Percentiles rank a stretch among this genome's conserved stretches.
Conservation (phyloP, 2,797 vertebrate species). For the Sebastes kiyomatsui region DNA sequence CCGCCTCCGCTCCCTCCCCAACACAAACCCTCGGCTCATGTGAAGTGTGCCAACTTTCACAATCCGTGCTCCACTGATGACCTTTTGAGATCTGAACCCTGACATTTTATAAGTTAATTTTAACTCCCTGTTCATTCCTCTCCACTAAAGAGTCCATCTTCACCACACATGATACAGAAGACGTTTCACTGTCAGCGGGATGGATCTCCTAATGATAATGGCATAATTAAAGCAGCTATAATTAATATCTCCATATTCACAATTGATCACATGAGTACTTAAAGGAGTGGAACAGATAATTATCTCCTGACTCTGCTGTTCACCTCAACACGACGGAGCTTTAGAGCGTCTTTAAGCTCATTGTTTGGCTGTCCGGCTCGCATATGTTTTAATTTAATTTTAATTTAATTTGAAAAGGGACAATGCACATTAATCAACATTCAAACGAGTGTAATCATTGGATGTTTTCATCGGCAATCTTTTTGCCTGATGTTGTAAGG, state of each 20-base stretch:
- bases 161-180: slow-evolving; percentile 35
- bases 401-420: no score
- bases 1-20: slow-evolving; percentile 10
- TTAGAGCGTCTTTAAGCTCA: neutral
- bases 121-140: slow-evolving; percentile 75
- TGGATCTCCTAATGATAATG: slow-evolving; percentile 25
- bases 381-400: no score
- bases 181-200: slow-evolving; percentile 17
- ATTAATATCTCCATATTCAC: neutral
- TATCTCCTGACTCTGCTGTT: neutral
- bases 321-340: neutral
- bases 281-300: neutral
- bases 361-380: neutral
- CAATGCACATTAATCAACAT: no score
- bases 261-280: neutral
- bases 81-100: slow-evolving; percentile 82
- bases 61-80: slow-evolving; percentile 57
- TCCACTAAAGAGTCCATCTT: slow-evolving; percentile 21
- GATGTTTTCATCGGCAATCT: no score
- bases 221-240: neutral
- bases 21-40: slow-evolving; percentile 18
- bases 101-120: slow-evolving; percentile 85
- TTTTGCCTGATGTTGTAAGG: no score
- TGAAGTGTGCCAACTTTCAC: slow-evolving; percentile 53
- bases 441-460: no score